Evolutionary conservation across 1,140 invertebrate genomes (phyloP).

Genomic region (Drosophila leontia): DNA sequence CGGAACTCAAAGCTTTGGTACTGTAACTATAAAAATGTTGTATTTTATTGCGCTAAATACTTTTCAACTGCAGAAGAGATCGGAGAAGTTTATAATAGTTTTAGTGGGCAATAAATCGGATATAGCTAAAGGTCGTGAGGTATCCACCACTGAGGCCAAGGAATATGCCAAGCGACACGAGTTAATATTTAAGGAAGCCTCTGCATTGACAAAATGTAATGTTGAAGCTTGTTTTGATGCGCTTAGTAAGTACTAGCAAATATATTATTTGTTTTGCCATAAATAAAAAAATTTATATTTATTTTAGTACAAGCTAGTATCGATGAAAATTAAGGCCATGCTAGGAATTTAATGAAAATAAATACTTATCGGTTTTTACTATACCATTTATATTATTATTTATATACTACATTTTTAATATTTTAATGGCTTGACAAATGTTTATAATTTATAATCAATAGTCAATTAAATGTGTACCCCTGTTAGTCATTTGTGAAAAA

Average conservation of each 20-base stretch:
- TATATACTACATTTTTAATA: no score
- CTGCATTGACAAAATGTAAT: not conserved
- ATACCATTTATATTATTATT: no score
- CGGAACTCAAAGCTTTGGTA: not conserved
- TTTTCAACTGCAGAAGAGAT: not conserved
- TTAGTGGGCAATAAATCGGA: not conserved
- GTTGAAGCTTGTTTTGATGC: conserved; percentile 1
- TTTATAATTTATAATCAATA: no score
- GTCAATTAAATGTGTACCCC: no score
- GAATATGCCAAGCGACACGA: not conserved
- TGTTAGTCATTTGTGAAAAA: no score
- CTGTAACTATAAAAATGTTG: not conserved
- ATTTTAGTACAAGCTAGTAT: not conserved
- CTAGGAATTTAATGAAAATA: no score
- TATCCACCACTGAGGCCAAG: not conserved
- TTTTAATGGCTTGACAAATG: no score
- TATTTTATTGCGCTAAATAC: no score
- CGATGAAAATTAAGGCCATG: no score
- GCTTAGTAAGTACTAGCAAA: not conserved
- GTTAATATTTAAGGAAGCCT: conserved; percentile 1
- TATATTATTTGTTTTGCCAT: no score
- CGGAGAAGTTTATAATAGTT: not conserved
- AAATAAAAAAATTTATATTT: no score
- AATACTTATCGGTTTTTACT: no score
- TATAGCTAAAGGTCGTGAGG: not conserved